Evolutionary conservation across 2,888 invertebrate genomes (phyloP), one percentile per base, ranked within the genome.

Genomic region (Sarcophaga carnaria): DNA sequence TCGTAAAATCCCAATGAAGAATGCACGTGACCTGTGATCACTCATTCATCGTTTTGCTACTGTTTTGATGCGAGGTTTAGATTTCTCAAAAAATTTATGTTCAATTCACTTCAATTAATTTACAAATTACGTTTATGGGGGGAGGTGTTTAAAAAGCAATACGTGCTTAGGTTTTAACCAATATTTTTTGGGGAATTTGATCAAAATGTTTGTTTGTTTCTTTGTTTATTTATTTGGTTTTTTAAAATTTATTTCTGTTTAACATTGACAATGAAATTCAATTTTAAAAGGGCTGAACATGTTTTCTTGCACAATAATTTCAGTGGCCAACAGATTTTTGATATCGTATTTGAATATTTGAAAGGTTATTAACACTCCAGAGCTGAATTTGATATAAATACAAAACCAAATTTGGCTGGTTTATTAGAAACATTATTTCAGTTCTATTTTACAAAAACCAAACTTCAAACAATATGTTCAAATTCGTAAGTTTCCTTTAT

Each of bases 391-490:
- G 17, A 0, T 22, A 62, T 22, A 62, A 62, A 62, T 62, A 62
- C n/a, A 2, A 2, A 62, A 62, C 37, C 12, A 37, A 67, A 27
- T 37, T 67, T 54, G 37, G 14, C 5, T 25, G 3, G 2, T 3
- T 4, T 25, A 64, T 25, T 27, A 64, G 14, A 25, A 22, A 64
- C 37, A 37, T 37, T 37, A 8, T 37, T 37, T 37, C 37, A 37
- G 8, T 37, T 37, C 27, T 25, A 25, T 25, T 14, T 27, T 25
- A 25, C 14, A 25, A 25, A 22, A 25, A 12, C 2, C 12, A 25
- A 27, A 37, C 8, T 14, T n/a, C 17, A 71, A 64, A n/a, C 64
- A 85, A 75, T 6, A 87, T 87, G 86, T 87, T 87, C 83, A 83
- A 87, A 83, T 64, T 72, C 67, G 87, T 87, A 74, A 74, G 71